Percentiles rank a stretch among this genome's conserved stretches.
Evolutionary conservation across 2,797 vertebrate species (phyloP).

Genomic region (Propithecus deckenii): DNA sequence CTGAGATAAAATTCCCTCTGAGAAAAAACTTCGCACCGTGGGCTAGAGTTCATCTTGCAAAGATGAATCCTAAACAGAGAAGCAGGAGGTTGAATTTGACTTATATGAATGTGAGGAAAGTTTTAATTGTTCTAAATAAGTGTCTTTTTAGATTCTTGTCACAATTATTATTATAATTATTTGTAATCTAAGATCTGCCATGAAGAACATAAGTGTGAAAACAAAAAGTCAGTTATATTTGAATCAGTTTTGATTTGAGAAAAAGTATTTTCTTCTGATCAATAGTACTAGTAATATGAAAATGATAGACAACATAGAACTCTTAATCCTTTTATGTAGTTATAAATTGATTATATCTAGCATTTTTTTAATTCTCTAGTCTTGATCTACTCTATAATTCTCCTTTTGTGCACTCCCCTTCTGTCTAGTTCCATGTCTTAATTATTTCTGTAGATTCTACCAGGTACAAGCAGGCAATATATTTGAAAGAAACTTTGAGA

Average conservation of each 20-base stretch:
- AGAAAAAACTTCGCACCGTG: not conserved
- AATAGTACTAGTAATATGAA: not conserved
- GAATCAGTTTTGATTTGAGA: not conserved
- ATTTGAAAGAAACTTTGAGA: not conserved
- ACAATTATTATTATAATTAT: not conserved
- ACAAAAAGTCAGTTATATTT: not conserved
- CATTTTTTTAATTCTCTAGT: not conserved
- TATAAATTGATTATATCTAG: not conserved
- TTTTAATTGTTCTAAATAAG: not conserved
- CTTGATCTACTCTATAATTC: not conserved
- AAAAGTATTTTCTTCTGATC: not conserved
- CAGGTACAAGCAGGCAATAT: not conserved
- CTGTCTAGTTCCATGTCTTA: not conserved
- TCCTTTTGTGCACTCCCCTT: not conserved
- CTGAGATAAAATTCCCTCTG: not conserved
- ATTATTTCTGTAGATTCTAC: not conserved
- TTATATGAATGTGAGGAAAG: not conserved
- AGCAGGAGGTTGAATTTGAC: not conserved
- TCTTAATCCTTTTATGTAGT: not conserved
- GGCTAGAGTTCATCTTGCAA: not conserved
- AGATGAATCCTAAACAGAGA: slow-evolving; percentile 32
- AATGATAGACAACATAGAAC: not conserved
- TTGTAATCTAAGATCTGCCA: not conserved
- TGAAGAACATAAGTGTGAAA: not conserved
- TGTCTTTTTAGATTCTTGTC: not conserved